Evolutionary conservation across 2,888 invertebrate species (phyloP).

Genomic region (Priocnemis perturbator): DNA sequence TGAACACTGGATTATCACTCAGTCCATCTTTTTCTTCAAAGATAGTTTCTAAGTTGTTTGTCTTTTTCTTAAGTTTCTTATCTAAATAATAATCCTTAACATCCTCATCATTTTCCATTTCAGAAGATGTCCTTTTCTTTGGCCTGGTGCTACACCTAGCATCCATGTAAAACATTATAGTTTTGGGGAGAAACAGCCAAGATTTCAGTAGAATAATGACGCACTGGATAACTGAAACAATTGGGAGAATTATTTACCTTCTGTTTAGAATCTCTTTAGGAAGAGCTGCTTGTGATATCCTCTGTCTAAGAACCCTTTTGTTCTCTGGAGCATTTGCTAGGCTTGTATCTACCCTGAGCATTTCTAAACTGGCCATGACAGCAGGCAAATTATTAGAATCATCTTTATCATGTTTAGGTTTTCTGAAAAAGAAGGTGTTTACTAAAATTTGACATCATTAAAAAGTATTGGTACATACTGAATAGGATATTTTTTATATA

Average conservation of each 20-base stretch:
- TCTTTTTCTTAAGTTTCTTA: constrained; percentile 77
- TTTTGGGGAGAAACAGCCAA: background rate
- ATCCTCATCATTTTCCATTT: constrained; percentile 63
- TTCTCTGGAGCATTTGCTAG: constrained; percentile 19
- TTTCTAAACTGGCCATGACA: constrained; percentile 67
- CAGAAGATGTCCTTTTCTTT: constrained; percentile 61
- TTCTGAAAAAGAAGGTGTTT: constrained; percentile 39
- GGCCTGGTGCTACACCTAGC: constrained; percentile 66
- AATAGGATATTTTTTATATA: background rate
- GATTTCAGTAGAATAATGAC: background rate
- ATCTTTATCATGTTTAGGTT: constrained; percentile 12
- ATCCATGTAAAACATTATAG: background rate
- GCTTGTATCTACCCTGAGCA: constrained; percentile 62
- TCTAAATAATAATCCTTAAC: constrained; percentile 79
- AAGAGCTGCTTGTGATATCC: constrained; percentile 38
- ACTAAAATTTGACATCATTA: constrained; percentile 12
- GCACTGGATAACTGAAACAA: background rate
- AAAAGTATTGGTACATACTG: background rate
- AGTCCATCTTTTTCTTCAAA: constrained; percentile 78
- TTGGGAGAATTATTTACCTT: constrained; percentile 56
- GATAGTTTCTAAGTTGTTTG: constrained; percentile 80
- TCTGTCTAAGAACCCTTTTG: constrained; percentile 52
- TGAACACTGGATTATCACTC: constrained; percentile 74
- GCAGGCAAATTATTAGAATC: constrained; percentile 64
- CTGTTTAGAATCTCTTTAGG: constrained; percentile 59